Conservation (phyloP, 2,888 invertebrate species). For the Mesorhabditis sp. region DNA sequence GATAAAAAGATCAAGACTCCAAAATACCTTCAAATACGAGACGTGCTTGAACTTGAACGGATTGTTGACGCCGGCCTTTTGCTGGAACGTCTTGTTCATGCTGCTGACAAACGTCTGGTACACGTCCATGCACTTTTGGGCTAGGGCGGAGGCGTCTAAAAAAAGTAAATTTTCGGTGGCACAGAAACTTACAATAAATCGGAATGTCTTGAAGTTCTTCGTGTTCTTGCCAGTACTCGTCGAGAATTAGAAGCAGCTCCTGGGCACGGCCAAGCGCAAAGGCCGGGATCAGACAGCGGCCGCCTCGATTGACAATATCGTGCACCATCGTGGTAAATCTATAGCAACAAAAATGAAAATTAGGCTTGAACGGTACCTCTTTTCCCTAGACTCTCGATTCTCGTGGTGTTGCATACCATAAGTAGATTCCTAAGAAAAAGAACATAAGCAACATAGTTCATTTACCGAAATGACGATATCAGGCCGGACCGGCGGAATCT, state of each 20-base stretch:
- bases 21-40: conserved; percentile 61
- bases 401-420: conserved; percentile 99
- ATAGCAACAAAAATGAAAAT: conserved; percentile 8
- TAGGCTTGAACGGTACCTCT: conserved; percentile 68
- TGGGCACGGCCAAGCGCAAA: conserved; percentile 94
- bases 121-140: conserved; percentile 99
- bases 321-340: conserved; percentile 70
- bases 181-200: conserved; percentile 72
- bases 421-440: conserved; percentile 77
- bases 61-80: conserved; percentile 95
- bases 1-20: not conserved
- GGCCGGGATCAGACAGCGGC: conserved; percentile 93
- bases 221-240: conserved; percentile 96
- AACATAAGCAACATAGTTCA: conserved; percentile 4
- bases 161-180: not conserved
- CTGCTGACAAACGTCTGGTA: conserved; percentile 99
- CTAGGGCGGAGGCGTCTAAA: conserved; percentile 84
- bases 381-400: conserved; percentile 90
- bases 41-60: conserved; percentile 98
- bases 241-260: conserved; percentile 62
- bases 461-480: conserved; percentile 87
- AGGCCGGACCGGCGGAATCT: conserved; percentile 90
- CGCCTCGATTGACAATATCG: conserved; percentile 93
- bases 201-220: conserved; percentile 96
- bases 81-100: conserved; percentile 93